phyloP scores from a whole-genome alignment of 2,888 invertebrate genomes.

The Phaedon cochleariae region DNA sequence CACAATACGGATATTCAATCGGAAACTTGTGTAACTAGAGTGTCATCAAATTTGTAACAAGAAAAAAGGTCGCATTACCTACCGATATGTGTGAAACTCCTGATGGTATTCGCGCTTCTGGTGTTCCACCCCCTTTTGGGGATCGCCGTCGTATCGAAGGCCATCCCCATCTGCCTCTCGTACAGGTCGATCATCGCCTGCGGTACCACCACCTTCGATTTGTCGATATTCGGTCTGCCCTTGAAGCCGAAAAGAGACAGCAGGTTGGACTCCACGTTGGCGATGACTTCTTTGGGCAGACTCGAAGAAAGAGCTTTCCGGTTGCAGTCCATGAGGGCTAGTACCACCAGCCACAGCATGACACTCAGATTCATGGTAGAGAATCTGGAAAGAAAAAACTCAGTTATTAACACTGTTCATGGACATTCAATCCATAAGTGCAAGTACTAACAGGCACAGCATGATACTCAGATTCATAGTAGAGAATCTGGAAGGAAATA shows the following conservation, averaged over 20 bases:
- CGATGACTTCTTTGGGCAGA: conserved; percentile 58
- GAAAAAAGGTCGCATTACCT: conserved; percentile 53
- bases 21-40: too few relatives aligned
- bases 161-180: conserved; percentile 71
- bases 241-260: conserved; percentile 71
- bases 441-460: too few relatives aligned
- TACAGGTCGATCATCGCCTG: conserved; percentile 84
- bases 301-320: conserved; percentile 43
- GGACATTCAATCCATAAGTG: too few relatives aligned
- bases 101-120: conserved; percentile 83
- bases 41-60: not conserved
- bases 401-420: not conserved
- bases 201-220: conserved; percentile 71
- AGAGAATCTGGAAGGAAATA: too few relatives aligned
- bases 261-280: conserved; percentile 67
- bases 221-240: conserved; percentile 64
- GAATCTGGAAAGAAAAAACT: conserved; percentile 38
- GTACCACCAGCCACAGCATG: conserved; percentile 45
- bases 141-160: conserved; percentile 71
- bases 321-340: conserved; percentile 46
- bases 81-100: conserved; percentile 85
- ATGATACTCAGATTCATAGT: too few relatives aligned
- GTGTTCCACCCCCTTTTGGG: conserved; percentile 75
- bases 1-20: too few relatives aligned
- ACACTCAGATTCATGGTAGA: conserved; percentile 42